These are phyloP conservation scores for Lethenteron reissneri DNA, from an alignment of 2,113 vertebrate genomes.

Conservation along the genomic window DNA sequence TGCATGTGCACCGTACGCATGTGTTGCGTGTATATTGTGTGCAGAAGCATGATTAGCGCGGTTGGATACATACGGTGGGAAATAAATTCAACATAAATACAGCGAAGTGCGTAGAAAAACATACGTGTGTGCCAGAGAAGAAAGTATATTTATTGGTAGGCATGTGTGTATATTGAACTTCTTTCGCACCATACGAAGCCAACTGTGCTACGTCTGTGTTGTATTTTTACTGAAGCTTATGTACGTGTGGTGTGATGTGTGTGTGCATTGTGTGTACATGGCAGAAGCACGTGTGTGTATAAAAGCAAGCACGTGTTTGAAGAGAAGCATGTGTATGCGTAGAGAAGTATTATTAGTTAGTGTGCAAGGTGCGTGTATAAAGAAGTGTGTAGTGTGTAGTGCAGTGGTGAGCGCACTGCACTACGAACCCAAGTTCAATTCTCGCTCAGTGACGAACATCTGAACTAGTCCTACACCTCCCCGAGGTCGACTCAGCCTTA, in stretches of 20 bases:
- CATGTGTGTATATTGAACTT: not conserved
- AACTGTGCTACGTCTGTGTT: too few species aligned
- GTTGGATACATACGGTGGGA: not conserved
- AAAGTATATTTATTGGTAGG: not conserved
- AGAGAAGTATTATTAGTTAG: not conserved
- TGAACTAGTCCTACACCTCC: not conserved
- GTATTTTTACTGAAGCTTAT: too few species aligned
- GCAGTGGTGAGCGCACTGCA: not conserved
- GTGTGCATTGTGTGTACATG: not conserved
- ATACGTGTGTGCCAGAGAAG: not conserved
- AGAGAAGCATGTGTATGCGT: not conserved
- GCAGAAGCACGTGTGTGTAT: not conserved
- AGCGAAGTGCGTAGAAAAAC: not conserved
- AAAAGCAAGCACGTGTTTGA: not conserved
- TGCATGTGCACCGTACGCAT: not conserved
- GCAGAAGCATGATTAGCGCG: not conserved
- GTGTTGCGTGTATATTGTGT: too few species aligned
- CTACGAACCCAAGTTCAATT: not conserved
- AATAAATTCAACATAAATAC: conserved; percentile 1
- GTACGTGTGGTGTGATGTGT: too few species aligned
- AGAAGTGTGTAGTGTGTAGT: not conserved
- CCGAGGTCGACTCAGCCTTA: not conserved
- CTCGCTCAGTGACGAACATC: too few species aligned
- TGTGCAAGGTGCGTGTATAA: not conserved
- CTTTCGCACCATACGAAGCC: too few species aligned